Evolutionary conservation across 2,888 invertebrate genomes (phyloP).

Genomic region (Parnassius orleans): DNA sequence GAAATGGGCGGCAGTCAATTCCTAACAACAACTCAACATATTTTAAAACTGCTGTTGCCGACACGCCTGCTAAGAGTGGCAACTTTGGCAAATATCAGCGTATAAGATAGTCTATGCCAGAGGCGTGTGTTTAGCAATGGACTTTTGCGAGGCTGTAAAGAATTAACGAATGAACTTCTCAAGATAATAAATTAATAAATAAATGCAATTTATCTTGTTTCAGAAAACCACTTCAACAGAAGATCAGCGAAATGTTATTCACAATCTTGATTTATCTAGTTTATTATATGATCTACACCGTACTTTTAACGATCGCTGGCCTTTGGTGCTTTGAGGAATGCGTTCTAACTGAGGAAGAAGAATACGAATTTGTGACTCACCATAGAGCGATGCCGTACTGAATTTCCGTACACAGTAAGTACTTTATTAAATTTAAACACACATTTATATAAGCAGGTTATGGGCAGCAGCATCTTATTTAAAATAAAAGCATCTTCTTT

Average conservation of each 20-base stretch:
- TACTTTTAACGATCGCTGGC: conserved; percentile 69
- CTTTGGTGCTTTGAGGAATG: conserved; percentile 79
- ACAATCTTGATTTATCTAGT: conserved; percentile 59
- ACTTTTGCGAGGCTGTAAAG: too few species aligned
- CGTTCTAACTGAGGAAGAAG: conserved; percentile 68
- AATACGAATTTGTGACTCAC: conserved; percentile 62
- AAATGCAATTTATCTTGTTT: conserved; percentile 14
- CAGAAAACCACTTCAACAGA: conserved; percentile 7
- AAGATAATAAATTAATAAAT: background rate
- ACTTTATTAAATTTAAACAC: background rate
- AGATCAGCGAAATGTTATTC: conserved; percentile 53
- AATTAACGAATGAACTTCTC: background rate
- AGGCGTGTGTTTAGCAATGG: too few species aligned
- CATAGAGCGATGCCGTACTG: conserved; percentile 55
- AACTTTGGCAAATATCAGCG: too few species aligned
- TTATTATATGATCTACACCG: conserved; percentile 65
- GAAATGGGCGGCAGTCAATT: too few species aligned
- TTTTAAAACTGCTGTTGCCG: too few species aligned
- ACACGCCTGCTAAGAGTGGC: too few species aligned
- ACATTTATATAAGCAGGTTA: background rate
- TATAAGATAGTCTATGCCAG: background rate
- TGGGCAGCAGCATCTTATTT: too few species aligned
- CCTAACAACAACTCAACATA: too few species aligned
- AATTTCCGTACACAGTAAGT: conserved; percentile 33
- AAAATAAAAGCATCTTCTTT: too few species aligned